A percentile compares a stretch with the other conserved stretches of the same genome.
phyloP scores from a whole-genome alignment of 2,888 invertebrate genomes.

The Folsomia candida region DNA sequence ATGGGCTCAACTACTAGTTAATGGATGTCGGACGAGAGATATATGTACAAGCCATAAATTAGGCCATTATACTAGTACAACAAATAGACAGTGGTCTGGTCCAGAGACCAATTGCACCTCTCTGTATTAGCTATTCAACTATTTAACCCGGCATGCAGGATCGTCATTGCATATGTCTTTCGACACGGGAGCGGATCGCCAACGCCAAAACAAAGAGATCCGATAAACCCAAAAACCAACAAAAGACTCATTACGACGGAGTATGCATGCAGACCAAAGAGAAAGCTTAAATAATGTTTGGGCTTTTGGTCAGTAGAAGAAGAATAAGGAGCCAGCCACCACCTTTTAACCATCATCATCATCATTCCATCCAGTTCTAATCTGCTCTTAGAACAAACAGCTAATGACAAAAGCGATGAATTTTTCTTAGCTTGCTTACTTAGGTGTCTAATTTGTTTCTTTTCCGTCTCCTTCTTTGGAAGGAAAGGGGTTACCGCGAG shows the following conservation, averaged over 20 bases:
- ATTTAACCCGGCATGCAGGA: neutral
- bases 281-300: neutral
- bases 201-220: neutral
- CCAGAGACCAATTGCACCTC: neutral
- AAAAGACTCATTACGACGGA: neutral
- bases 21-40: slow-evolving; percentile 14
- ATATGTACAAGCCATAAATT: slow-evolving; percentile 20
- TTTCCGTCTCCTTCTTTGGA: neutral
- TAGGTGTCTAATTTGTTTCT: neutral
- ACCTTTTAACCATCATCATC: neutral
- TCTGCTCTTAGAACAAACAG: neutral
- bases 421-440: neutral
- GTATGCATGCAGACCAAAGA: too few species aligned
- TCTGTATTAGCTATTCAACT: neutral
- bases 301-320: neutral
- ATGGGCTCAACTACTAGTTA: slow-evolving; percentile 17
- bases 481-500: neutral
- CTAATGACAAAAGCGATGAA: neutral
- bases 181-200: neutral
- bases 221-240: slow-evolving; percentile 1
- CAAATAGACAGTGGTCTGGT: neutral
- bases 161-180: too few species aligned
- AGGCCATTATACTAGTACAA: slow-evolving; percentile 15
- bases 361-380: neutral
- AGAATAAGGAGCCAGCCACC: neutral